Base-by-base conservation (phyloP, 53 echinoderm and acorn worm genomes). In the Glandiceps talaboti region DNA sequence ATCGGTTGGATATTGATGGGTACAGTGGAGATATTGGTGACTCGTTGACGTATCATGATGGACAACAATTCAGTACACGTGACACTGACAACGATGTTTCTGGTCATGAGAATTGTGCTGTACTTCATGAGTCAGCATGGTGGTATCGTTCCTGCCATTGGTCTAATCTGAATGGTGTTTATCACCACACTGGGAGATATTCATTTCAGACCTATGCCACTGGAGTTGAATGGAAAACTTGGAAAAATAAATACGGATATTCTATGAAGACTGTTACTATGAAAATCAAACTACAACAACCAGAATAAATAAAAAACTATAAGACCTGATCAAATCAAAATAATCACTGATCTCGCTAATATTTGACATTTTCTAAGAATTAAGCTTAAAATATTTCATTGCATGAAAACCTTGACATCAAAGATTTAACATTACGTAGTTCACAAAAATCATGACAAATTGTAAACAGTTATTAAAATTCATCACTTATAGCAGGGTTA, bases 221-320 rank as follows among this genome's bases (percentile, higher is more conserved):
- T 45, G 83, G 83, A 29, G 0, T 83, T 1, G 45, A 78, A 28
- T 83, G 83, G 83, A 1, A 30, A 25, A 78, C n/a, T n/a, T 83
- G 77, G 77, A 77, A 45, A 25, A 77, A 77, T 30, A 1, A 77
- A 28, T 30, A 14, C 1, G 64, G 64, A 12, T 83, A 83, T 77
- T 83, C 83, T 45, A 30, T 83, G 14, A 83, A 83, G 78, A 73
- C 27, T 33, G 73, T 31, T 73, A 78, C 30, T 77, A 83, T 83
- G 83, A 45, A 45, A 20, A 45, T 45, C 64, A 45, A 45, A 45
- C 64, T 20, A 45, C 6, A 45, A 20, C 6, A 12, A 12, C 64
- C 64, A 45, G 64, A 45, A 45, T 45, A 20, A 45, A 20, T 20
- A 45, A 45, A 45, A 6, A 45, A 45, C 64, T n/a, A n/a, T n/a